Evolutionary conservation across 2,888 invertebrate species (phyloP).

Genomic region (Melinaea marsaeus): DNA sequence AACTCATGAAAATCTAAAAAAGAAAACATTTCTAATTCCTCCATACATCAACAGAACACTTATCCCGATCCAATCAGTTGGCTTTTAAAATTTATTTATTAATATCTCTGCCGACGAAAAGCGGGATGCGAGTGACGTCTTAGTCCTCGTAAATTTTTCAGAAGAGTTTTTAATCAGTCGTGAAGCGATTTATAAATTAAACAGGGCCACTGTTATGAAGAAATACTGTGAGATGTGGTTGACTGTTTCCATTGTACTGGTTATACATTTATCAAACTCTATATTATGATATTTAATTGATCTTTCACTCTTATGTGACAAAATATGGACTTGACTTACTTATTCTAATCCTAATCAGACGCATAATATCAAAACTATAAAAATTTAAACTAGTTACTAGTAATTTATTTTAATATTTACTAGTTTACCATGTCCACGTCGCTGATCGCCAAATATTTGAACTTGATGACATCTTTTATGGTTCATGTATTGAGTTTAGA

Average conservation of each 20-base stretch:
- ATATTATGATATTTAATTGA: too few relatives aligned
- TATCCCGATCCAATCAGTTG: conserved; percentile 13
- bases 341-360: too few relatives aligned
- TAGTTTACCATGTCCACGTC: too few relatives aligned
- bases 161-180: conserved; percentile 77
- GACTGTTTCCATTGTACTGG: conserved; percentile 46
- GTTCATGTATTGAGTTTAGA: too few relatives aligned
- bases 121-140: conserved; percentile 34
- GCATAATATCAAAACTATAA: too few relatives aligned
- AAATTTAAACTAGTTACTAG: too few relatives aligned
- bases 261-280: not conserved
- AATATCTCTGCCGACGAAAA: conserved; percentile 33
- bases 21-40: not conserved
- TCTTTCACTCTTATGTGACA: too few relatives aligned
- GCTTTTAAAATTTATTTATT: conserved; percentile 32
- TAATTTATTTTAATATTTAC: too few relatives aligned
- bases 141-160: conserved; percentile 64
- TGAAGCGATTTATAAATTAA: conserved; percentile 78
- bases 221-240: conserved; percentile 58
- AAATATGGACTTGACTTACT: too few relatives aligned
- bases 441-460: too few relatives aligned
- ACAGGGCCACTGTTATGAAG: conserved; percentile 74
- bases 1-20: not conserved
- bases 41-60: conserved; percentile 12
- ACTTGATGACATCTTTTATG: too few relatives aligned